Conservation (phyloP, 2,888 invertebrate species). For the Hydriomena furcata region DNA sequence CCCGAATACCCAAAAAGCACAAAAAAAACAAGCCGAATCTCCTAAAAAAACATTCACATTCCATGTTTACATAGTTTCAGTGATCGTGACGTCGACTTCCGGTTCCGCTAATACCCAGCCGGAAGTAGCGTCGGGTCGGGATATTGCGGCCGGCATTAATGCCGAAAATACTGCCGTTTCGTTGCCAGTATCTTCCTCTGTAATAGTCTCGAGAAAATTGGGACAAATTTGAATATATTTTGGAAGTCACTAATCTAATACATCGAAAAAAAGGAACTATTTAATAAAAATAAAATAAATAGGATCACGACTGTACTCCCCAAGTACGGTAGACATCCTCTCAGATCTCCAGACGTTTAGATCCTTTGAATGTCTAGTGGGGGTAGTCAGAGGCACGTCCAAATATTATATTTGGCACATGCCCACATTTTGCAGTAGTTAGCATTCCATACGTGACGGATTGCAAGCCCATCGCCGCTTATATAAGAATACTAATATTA, state of each 20-base stretch:
- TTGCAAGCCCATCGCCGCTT: too few species aligned
- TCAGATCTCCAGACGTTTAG: too few species aligned
- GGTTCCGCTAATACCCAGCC: conserved; percentile 38
- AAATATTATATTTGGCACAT: too few species aligned
- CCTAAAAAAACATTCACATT: conserved; percentile 27
- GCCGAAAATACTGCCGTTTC: conserved; percentile 31
- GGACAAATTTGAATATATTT: conserved; percentile 2
- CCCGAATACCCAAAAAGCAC: background rate
- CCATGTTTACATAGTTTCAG: conserved; percentile 38
- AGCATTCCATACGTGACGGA: too few species aligned
- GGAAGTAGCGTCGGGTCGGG: conserved; percentile 36
- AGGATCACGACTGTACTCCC: too few species aligned
- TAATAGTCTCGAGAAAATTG: conserved; percentile 3
- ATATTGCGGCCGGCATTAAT: conserved; percentile 36
- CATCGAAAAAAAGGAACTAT: too few species aligned
- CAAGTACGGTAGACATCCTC: too few species aligned
- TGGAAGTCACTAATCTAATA: background rate
- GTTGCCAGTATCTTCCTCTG: conserved; percentile 16
- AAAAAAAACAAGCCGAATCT: conserved; percentile 15
- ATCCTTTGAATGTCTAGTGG: too few species aligned
- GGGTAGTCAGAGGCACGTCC: too few species aligned
- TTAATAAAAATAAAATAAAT: too few species aligned
- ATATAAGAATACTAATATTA: too few species aligned
- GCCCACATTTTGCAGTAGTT: too few species aligned
- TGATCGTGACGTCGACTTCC: conserved; percentile 37